Evolutionary conservation across 2,113 vertebrate species (phyloP), one percentile per base, ranked within the genome.

Genomic region (Daboia siamensis): DNA sequence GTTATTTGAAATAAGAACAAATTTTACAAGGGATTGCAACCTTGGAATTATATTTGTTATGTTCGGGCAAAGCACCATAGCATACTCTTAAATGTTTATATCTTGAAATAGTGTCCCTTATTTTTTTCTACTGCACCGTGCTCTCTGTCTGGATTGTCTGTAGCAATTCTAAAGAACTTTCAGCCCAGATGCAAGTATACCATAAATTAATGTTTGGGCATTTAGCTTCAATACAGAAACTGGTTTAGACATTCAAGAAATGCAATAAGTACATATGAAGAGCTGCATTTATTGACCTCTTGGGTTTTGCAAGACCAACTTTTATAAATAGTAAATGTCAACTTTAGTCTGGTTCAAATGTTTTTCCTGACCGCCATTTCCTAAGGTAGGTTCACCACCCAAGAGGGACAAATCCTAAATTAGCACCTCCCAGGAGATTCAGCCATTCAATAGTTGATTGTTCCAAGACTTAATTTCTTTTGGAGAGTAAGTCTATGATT

Each of bases 321-420:
- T 93, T 87, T 94, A 74, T 93, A 96, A 85, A 89, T 52, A 59
- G 2, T 84, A 92, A 74, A 2, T 13, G 94, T 94, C 74, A 96
- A 95, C 94, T 94, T 96, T 93, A 95, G 95, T 93, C 91, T 92
- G 93, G 44, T 88, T 94, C 90, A 94, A 95, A 94, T 93, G 39
- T 92, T 96, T 96, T 94, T 96, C 94, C 93, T 93, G 93, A 96
- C 94, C 94, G 90, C 7, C 56, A 46, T 94, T 96, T 96, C 92
- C 94, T 95, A 95, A 96, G 92, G 39, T 91, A 93, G 91, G 93
- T 94, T 95, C 93, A 94, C 93, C 94, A 96, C 56, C 48, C 1
- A 52, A 96, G 91, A 92, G 96, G 95, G 95, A 96, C 88, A 87
- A 90, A 95, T 92, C 91, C 23, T 89, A 92, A 95, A 96, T 96